phyloP scores from a whole-genome alignment of 2,888 invertebrate species.

The Drosophila quinaria region DNA sequence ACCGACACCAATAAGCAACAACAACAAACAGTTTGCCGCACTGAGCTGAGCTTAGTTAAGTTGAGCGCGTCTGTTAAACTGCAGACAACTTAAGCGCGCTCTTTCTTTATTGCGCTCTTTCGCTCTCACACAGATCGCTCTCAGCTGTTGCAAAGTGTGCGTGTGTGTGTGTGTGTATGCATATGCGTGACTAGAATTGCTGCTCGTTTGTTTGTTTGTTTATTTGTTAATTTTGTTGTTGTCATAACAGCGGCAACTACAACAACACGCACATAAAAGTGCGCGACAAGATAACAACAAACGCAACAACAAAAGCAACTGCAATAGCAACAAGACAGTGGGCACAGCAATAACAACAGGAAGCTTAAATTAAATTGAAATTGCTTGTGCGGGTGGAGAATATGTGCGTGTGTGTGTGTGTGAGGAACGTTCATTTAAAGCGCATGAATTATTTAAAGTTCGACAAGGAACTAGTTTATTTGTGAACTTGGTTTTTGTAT shows the following conservation, averaged over 20 bases:
- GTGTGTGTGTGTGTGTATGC: conserved; percentile 18
- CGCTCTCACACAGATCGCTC: conserved; percentile 27
- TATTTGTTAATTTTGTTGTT: conserved; percentile 60
- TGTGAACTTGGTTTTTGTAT: conserved; percentile 4
- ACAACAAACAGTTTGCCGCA: conserved; percentile 21
- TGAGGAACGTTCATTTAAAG: conserved; percentile 12
- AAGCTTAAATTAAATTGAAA: conserved; percentile 71
- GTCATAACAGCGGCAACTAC: conserved; percentile 71
- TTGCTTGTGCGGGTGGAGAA: conserved; percentile 24
- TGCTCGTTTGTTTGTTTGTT: conserved; percentile 46
- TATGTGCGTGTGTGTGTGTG: conserved; percentile 1
- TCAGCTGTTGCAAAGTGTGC: conserved; percentile 33
- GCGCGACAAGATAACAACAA: conserved; percentile 24
- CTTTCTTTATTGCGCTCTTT: background rate
- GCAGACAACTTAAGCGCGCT: conserved; percentile 5
- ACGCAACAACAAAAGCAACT: conserved; percentile 4
- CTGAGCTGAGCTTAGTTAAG: conserved; percentile 66
- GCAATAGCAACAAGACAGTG: conserved; percentile 34
- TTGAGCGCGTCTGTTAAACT: conserved; percentile 47
- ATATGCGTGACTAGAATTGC: conserved; percentile 76
- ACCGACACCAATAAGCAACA: background rate
- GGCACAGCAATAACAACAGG: conserved; percentile 60
- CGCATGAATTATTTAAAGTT: conserved; percentile 9
- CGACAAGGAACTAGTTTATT: conserved; percentile 7
- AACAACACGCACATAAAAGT: conserved; percentile 45